phyloP scores from a whole-genome alignment of 2,113 vertebrate species.

The Plecturocebus donacophilus region DNA sequence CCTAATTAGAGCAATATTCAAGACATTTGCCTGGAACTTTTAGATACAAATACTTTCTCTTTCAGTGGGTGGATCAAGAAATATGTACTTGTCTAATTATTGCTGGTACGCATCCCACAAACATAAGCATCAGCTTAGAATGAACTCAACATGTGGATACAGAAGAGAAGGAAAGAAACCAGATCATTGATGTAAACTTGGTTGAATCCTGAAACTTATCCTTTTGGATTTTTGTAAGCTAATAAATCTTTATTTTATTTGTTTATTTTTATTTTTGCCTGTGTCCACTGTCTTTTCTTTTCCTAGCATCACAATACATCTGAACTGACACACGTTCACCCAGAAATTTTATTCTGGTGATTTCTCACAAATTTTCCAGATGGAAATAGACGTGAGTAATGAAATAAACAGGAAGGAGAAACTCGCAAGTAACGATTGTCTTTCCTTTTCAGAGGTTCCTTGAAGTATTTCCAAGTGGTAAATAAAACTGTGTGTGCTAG shows the following conservation, averaged over 20 bases:
- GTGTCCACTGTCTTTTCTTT: background rate
- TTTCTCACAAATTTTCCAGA: background rate
- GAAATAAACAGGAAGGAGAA: background rate
- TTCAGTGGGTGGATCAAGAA: background rate
- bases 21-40: background rate
- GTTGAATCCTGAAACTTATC: background rate
- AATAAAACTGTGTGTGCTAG: background rate
- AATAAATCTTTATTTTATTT: background rate
- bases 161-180: background rate
- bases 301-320: background rate
- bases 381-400: background rate
- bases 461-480: conserved; percentile 45
- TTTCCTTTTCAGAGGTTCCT: background rate
- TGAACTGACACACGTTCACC: background rate
- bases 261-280: background rate
- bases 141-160: background rate
- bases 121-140: background rate
- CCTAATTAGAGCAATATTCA: background rate
- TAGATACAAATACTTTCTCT: background rate
- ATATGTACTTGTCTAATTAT: too few relatives aligned
- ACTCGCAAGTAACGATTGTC: background rate
- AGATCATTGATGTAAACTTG: background rate
- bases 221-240: background rate
- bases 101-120: background rate
- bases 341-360: background rate